Base-by-base conservation (phyloP, 1,140 invertebrate species). In the Phthorimaea operculella region DNA sequence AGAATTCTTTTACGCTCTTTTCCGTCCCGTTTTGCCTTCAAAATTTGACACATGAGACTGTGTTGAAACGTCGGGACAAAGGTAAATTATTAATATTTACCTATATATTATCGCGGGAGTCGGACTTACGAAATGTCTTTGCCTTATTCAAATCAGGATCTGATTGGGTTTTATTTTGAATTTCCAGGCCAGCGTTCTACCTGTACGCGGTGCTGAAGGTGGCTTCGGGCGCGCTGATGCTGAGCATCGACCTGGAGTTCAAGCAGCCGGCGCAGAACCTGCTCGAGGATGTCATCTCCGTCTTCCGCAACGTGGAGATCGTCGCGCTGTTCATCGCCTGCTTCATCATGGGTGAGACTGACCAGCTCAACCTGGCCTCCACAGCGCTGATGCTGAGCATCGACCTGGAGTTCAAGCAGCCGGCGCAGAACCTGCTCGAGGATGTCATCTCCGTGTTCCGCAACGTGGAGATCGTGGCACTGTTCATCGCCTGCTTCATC, bases 141-240 rank as follows among this genome's bases (percentile, higher is more conserved):
- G n/a, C n/a, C n/a, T n/a, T n/a, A n/a, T n/a, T n/a, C n/a, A n/a
- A n/a, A n/a, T n/a, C 21, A 6, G 21, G 21, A 2, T 28, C 21
- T 28, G 21, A 28, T 28, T 28, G 21, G 21, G 21, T 28, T 28
- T 28, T 28, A 28, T 28, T 28, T 28, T 2, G 2, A 28, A 68
- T 80, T 90, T 75, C 17, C 81, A 92, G 92, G 63, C 93, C 93
- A 14, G 92, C 93, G 15, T 94, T 95, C 79, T 93, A 92, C 77
- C 72, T 94, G 45, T 95, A 94, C 74, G 91, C 92, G 16, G 87
- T 85, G 5, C 70, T 95, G 54, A 92, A 93, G 74, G 79, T 92
- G 0, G 66, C 90, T 5, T 91, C 90, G 14, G 91, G 90, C 1
- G 63, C 89, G 36, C 66, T 94, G 11, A 93, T 93, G 87, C 73